These are phyloP conservation scores for Thumatha senex DNA, from an alignment of 2,888 invertebrate genomes.

Conservation along the genomic window DNA sequence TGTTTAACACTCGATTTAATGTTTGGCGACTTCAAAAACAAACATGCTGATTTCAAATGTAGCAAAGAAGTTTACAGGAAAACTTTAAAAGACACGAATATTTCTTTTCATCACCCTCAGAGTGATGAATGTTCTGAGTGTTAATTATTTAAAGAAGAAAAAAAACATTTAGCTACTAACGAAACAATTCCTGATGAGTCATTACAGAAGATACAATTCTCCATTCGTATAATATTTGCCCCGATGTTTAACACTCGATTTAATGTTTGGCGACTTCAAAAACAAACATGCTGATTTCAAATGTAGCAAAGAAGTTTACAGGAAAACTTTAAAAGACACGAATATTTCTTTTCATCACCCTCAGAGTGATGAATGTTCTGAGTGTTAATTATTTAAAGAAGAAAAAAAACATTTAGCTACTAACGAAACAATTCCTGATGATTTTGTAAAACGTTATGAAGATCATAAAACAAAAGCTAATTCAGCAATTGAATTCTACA, in stretches of 20 bases:
- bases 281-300: neutral
- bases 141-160: neutral
- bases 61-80: neutral
- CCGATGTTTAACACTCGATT: neutral
- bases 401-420: neutral
- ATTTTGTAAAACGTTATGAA: neutral
- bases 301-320: neutral
- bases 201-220: constrained; percentile 1
- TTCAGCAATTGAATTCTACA: neutral
- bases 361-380: neutral
- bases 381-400: neutral
- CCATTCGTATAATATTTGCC: constrained; percentile 2
- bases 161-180: neutral
- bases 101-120: neutral
- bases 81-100: neutral
- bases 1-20: neutral
- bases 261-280: constrained; percentile 1
- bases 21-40: neutral
- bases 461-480: neutral
- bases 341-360: constrained; percentile 1
- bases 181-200: neutral
- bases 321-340: neutral
- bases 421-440: neutral
- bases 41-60: neutral
- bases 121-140: neutral